Percentiles rank a stretch among this genome's conserved stretches.
Evolutionary conservation across 2,113 vertebrate species (phyloP).

Genomic region (Sander vitreus): DNA sequence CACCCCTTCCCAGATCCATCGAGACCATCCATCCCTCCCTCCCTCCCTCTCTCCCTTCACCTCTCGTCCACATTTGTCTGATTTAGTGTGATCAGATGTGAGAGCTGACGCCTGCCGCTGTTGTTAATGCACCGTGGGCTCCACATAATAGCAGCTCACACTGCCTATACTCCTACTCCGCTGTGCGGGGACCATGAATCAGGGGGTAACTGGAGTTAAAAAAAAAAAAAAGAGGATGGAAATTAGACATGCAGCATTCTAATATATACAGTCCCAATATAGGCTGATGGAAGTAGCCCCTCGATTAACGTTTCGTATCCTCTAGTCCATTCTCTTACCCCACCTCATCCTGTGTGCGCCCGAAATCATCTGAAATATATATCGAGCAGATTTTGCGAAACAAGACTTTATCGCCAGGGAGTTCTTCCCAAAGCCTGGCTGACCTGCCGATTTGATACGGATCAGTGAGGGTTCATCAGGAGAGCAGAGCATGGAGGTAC

Average conservation of each 20-base stretch:
- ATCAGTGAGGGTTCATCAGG: constrained; percentile 90
- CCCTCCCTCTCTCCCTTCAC: constrained; percentile 88
- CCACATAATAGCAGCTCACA: constrained; percentile 87
- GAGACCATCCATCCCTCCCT: constrained; percentile 64
- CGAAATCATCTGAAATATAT: constrained; percentile 93
- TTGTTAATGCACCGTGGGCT: constrained; percentile 93
- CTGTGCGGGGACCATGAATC: constrained; percentile 91
- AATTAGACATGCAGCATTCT: constrained; percentile 97
- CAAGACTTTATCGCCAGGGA: constrained; percentile 92
- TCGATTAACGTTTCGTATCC: constrained; percentile 95
- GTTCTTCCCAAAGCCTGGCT: constrained; percentile 89
- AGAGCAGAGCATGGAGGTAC: constrained; percentile 85
- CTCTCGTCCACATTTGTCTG: constrained; percentile 95
- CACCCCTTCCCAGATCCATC: constrained; percentile 51
- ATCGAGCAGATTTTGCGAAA: constrained; percentile 93
- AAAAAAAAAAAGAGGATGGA: constrained; percentile 78
- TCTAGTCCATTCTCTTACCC: constrained; percentile 85
- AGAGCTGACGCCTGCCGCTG: constrained; percentile 92
- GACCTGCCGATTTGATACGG: constrained; percentile 94
- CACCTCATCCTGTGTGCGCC: neutral
- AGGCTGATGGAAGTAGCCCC: constrained; percentile 92
- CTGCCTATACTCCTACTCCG: constrained; percentile 74
- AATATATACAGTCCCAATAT: constrained; percentile 92
- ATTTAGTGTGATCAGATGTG: constrained; percentile 99
- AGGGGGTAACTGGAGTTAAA: constrained; percentile 85